These are phyloP conservation scores for Acrossocheilus wenchowensis DNA, from an alignment of 2,797 vertebrate genomes.

Conservation along the genomic window DNA sequence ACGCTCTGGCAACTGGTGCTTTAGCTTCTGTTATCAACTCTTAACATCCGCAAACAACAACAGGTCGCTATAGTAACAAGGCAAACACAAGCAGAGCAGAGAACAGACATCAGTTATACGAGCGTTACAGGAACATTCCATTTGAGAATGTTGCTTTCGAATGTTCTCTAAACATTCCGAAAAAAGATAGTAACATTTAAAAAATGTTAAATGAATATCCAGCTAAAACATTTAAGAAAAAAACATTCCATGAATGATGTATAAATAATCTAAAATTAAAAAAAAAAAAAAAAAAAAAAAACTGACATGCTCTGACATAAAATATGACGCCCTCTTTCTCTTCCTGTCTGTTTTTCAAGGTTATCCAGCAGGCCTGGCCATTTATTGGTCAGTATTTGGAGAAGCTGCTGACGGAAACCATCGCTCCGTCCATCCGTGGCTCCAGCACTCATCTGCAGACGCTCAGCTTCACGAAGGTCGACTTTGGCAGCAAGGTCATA, in stretches of 20 bases:
- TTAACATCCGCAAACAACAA: slow-evolving; percentile 29
- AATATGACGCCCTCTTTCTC: not conserved
- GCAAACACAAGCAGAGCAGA: slow-evolving; percentile 38
- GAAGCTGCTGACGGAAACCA: slow-evolving; percentile 88
- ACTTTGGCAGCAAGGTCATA: slow-evolving; percentile 90
- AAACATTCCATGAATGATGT: not conserved
- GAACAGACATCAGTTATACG: not conserved
- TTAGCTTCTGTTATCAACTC: slow-evolving; percentile 33
- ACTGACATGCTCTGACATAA: not conserved
- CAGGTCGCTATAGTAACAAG: slow-evolving; percentile 38
- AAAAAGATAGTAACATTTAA: not conserved
- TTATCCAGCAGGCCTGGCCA: slow-evolving; percentile 92
- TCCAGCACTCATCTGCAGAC: slow-evolving; percentile 90
- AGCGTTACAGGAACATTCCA: not conserved
- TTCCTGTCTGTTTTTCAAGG: slow-evolving; percentile 70
- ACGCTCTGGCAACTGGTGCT: slow-evolving; percentile 15
- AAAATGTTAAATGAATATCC: not conserved
- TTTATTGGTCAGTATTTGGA: slow-evolving; percentile 92
- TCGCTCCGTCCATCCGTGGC: slow-evolving; percentile 87
- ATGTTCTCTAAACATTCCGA: not conserved
- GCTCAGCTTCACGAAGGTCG: slow-evolving; percentile 89
- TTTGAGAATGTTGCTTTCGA: not conserved
- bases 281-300: not conserved
- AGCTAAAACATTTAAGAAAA: not conserved
- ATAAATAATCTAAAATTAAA: not conserved